Evolutionary conservation across 2,113 vertebrate species (phyloP).

Genomic region (Erythrocercus mccallii): DNA sequence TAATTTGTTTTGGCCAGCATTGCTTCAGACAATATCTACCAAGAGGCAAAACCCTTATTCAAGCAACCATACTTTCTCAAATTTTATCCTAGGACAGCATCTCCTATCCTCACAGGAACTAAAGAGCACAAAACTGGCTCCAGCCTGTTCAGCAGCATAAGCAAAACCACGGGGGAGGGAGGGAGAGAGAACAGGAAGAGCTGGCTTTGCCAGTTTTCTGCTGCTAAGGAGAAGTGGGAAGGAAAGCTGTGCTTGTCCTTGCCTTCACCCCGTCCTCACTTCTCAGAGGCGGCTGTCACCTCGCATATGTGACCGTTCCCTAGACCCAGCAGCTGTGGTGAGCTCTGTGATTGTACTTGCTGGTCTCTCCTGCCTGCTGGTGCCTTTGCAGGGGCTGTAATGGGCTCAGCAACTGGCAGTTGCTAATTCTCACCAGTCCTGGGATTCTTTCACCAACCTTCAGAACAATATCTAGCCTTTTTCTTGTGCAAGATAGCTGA

Average conservation of each 20-base stretch:
- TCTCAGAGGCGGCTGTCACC: neutral
- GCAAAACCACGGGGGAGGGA: constrained; percentile 3
- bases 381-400: neutral
- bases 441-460: neutral
- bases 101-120: neutral
- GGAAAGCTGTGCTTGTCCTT: constrained; percentile 40
- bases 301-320: neutral
- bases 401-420: neutral
- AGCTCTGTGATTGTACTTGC: neutral
- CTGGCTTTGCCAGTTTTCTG: constrained; percentile 30
- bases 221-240: constrained; percentile 19
- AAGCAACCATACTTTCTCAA: neutral
- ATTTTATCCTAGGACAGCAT: neutral
- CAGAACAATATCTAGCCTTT: neutral
- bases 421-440: neutral
- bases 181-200: neutral
- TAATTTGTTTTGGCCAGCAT: neutral
- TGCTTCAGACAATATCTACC: neutral
- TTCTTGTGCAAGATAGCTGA: neutral
- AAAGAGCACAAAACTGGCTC: neutral
- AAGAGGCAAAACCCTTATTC: neutral
- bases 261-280: neutral
- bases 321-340: neutral
- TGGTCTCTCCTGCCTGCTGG: neutral
- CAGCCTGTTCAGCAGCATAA: constrained; percentile 15